Evolutionary conservation across 2,888 invertebrate genomes (phyloP), one percentile per base, ranked within the genome.

Genomic region (Syrphus vitripennis): DNA sequence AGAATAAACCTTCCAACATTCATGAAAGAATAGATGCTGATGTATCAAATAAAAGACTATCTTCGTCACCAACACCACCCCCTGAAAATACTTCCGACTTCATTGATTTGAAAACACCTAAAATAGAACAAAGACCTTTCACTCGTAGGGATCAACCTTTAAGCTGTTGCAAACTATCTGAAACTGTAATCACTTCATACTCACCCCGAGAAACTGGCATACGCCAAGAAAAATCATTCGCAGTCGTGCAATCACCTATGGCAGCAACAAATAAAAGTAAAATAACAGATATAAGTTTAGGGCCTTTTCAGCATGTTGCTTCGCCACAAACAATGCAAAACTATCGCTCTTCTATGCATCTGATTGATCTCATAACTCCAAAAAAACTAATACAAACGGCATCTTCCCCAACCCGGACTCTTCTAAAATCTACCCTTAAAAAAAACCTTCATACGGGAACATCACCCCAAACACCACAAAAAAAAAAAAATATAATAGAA

Each of bases 301-400:
- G 89, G 45, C 88, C 88, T 34, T 90, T 90, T 70, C 87, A 83
- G 3, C 89, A 91, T 59, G 61, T 89, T 57, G 19, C 19, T 3
- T 72, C 76, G 14, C 77, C 81, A 0, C 10, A 48, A 9, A 24
- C 65, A 14, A 72, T 79, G 1, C 77, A 71, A 16, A 88, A 19
- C 21, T 31, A 55, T 45, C 80, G 88, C 29, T 87, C 89, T 1
- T 91, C 92, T 2, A 92, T 92, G 92, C 89, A 89, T 89, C 82
- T 92, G 29, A 90, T 92, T 57, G 92, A 92, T 87, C 88, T 91
- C 26, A 92, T 91, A 7, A 92, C 92, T 14, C 92, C 92, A 1
- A 88, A 83, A 14, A 89, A 88, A 72, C 59, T 89, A 4, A 83
- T 59, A 57, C 67, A 82, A 12, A 86, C 12, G 76, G 82, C 26